These are phyloP conservation scores for Margaritifera margaritifera DNA, from an alignment of 2,888 invertebrate species.

Conservation along the genomic window DNA sequence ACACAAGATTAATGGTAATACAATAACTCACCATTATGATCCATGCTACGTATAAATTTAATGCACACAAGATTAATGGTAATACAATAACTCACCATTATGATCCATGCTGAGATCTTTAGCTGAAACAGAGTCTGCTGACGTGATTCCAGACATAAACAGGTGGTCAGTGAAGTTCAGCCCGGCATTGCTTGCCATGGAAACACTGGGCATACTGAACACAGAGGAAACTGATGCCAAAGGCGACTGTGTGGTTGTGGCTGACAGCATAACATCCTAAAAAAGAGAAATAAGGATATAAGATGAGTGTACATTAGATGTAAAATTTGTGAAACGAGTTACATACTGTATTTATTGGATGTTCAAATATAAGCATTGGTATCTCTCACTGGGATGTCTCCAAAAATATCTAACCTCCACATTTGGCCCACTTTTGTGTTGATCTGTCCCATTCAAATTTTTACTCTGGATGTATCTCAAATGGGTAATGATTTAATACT, in stretches of 20 bases:
- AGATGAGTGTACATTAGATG: too few species aligned
- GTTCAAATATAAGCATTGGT: too few species aligned
- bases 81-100: constrained; percentile 42
- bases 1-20: constrained; percentile 2
- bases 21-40: constrained; percentile 50
- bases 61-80: not conserved
- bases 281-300: constrained; percentile 15
- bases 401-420: too few species aligned
- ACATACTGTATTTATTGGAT: too few species aligned
- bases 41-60: constrained; percentile 5
- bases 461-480: too few species aligned
- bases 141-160: constrained; percentile 60
- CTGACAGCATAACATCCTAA: constrained; percentile 73
- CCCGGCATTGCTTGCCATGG: constrained; percentile 59
- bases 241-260: constrained; percentile 71
- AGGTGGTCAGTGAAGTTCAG: constrained; percentile 64
- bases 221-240: constrained; percentile 67
- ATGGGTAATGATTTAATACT: too few species aligned
- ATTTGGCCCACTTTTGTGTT: too few species aligned
- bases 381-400: too few species aligned
- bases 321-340: too few species aligned
- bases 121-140: not conserved
- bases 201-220: constrained; percentile 66
- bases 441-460: too few species aligned
- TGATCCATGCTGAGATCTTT: constrained; percentile 50